Evolutionary conservation across 2,888 invertebrate genomes (phyloP).

Genomic region (Tetheella fluctuosa): DNA sequence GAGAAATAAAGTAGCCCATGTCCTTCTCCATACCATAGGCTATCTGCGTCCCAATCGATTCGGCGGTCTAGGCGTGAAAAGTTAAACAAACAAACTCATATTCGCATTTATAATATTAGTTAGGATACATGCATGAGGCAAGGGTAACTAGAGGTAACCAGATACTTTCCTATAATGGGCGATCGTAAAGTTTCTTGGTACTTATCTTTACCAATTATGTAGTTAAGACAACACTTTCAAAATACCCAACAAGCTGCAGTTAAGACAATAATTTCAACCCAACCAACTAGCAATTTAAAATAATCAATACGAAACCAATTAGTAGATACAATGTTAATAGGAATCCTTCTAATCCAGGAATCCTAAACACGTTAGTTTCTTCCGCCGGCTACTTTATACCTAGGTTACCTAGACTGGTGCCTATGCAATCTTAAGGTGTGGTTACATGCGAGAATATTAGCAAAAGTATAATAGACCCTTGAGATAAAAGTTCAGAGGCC

Average conservation of each 20-base stretch:
- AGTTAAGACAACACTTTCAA: not conserved
- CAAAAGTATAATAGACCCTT: not conserved
- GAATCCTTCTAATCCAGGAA: not conserved
- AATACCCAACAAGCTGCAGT: not conserved
- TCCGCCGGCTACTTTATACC: slow-evolving; percentile 1
- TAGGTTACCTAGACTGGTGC: not conserved
- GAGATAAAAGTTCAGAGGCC: not conserved
- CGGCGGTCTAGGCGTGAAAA: too few relatives aligned
- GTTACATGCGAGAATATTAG: not conserved
- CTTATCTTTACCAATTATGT: not conserved
- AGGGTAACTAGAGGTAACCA: too few relatives aligned
- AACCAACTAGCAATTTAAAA: not conserved
- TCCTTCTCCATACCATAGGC: too few relatives aligned
- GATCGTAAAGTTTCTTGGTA: too few relatives aligned
- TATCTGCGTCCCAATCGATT: too few relatives aligned
- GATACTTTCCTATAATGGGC: too few relatives aligned
- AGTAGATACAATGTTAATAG: not conserved
- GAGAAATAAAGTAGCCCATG: too few relatives aligned
- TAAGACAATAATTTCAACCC: not conserved
- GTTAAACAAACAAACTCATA: too few relatives aligned
- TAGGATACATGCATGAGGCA: too few relatives aligned
- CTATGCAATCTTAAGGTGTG: not conserved
- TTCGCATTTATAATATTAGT: too few relatives aligned
- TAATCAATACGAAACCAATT: slow-evolving; percentile 4
- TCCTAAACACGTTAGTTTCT: slow-evolving; percentile 3